Evolutionary conservation across 1,140 invertebrate species (phyloP).

Genomic region (Trissolcus basalis): DNA sequence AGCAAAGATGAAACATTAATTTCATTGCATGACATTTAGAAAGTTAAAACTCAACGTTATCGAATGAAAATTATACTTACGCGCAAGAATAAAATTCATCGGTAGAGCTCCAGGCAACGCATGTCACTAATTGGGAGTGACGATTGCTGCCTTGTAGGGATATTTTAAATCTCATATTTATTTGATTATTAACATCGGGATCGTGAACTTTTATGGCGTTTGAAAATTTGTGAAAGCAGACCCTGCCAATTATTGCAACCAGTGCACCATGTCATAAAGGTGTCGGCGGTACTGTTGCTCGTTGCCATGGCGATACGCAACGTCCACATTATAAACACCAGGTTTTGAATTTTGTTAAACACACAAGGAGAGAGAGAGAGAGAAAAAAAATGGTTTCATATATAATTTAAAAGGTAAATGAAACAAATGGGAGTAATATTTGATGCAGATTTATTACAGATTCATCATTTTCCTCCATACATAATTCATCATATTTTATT

Average conservation of each 20-base stretch:
- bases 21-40: neutral
- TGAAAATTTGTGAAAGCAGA: too few relatives aligned
- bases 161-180: conserved; percentile 87
- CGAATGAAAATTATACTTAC: conserved; percentile 71
- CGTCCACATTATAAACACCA: too few relatives aligned
- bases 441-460: conserved; percentile 49
- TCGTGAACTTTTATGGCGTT: too few relatives aligned
- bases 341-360: too few relatives aligned
- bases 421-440: too few relatives aligned
- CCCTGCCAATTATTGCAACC: too few relatives aligned
- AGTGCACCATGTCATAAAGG: too few relatives aligned
- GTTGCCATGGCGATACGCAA: too few relatives aligned
- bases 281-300: too few relatives aligned
- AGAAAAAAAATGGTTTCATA: too few relatives aligned
- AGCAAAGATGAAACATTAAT: neutral
- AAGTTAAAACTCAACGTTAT: conserved; percentile 13
- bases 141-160: conserved; percentile 82
- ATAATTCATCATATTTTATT: conserved; percentile 42
- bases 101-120: conserved; percentile 92
- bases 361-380: too few relatives aligned
- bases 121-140: conserved; percentile 86
- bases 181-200: neutral
- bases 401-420: too few relatives aligned
- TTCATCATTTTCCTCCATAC: conserved; percentile 45
- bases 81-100: conserved; percentile 94